Conservation (phyloP, 2,113 vertebrate species). For the Heterotilapia buettikoferi region DNA sequence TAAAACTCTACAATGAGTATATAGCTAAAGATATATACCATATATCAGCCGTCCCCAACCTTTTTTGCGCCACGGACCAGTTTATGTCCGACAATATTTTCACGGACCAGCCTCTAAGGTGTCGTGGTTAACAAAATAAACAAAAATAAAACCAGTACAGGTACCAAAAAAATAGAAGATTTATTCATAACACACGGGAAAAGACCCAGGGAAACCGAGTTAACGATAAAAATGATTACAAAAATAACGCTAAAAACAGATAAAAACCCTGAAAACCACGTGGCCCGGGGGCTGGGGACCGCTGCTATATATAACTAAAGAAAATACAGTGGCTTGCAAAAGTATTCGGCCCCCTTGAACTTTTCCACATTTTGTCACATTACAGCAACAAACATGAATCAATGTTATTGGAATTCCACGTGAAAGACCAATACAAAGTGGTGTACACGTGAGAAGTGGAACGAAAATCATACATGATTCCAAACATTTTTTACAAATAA, state of each 20-base stretch:
- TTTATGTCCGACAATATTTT: background rate
- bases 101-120: background rate
- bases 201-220: fast-evolving
- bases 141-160: background rate
- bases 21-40: background rate
- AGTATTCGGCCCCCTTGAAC: too few species aligned
- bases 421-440: too few species aligned
- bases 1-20: background rate
- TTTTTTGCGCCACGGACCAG: background rate
- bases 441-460: too few species aligned
- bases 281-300: fast-evolving
- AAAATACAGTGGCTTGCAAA: too few species aligned
- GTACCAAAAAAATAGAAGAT: background rate
- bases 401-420: too few species aligned
- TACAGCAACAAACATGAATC: too few species aligned
- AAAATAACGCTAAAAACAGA: background rate
- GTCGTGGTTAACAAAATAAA: background rate
- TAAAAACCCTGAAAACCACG: fast-evolving
- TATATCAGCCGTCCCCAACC: background rate
- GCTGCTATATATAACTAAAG: background rate
- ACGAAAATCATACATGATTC: too few species aligned
- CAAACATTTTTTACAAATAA: too few species aligned
- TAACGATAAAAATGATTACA: fast-evolving
- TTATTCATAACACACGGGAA: fast-evolving
- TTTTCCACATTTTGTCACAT: too few species aligned